Evolutionary conservation across 2,888 invertebrate genomes (phyloP).

Genomic region (Microplitis deprimator): DNA sequence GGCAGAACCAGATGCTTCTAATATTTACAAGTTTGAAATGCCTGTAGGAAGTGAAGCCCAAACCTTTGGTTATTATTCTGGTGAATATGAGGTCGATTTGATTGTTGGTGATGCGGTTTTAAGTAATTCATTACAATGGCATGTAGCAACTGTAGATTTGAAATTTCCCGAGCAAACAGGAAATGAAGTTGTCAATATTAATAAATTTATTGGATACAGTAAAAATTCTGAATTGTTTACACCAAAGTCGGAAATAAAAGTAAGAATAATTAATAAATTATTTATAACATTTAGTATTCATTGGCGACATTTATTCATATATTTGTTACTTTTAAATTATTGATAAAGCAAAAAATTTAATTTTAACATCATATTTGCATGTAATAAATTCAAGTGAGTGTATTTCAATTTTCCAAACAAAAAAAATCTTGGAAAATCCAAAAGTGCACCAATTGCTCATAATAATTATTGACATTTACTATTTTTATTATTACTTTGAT

Average conservation of each 20-base stretch:
- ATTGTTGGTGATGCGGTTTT: constrained; percentile 93
- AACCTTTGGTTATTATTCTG: constrained; percentile 84
- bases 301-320: constrained; percentile 59
- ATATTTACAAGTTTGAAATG: constrained; percentile 92
- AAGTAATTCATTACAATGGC: constrained; percentile 92
- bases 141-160: constrained; percentile 83
- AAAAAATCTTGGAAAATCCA: too few relatives aligned
- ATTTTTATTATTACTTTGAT: too few relatives aligned
- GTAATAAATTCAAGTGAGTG: not conserved
- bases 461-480: too few relatives aligned
- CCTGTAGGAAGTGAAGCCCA: constrained; percentile 85
- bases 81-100: constrained; percentile 85
- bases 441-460: too few relatives aligned
- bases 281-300: constrained; percentile 62
- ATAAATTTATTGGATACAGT: constrained; percentile 61
- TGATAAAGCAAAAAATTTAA: constrained; percentile 62
- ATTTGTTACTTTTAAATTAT: constrained; percentile 68
- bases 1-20: constrained; percentile 86
- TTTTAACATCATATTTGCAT: constrained; percentile 1
- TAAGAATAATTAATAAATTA: constrained; percentile 56
- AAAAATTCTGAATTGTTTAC: constrained; percentile 68
- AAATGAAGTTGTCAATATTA: constrained; percentile 56
- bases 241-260: constrained; percentile 77
- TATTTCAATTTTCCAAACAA: not conserved
- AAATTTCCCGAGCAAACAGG: constrained; percentile 74